Evolutionary conservation across 35 echinoderm and acorn worm species (phyloP).

Genomic region (Apostichopus parvimensis): DNA sequence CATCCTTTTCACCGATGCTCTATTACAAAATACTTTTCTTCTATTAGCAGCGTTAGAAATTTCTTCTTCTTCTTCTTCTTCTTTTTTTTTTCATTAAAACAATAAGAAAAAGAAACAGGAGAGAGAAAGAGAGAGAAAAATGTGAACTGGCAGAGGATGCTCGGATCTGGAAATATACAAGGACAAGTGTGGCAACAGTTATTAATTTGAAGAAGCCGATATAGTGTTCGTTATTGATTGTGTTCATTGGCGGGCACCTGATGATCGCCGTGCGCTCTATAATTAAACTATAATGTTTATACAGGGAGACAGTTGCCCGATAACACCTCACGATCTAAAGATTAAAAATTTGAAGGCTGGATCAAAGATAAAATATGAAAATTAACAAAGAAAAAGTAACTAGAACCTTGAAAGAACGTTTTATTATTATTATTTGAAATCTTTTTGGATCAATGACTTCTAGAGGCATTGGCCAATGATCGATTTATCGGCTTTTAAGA

Average conservation of each 20-base stretch:
- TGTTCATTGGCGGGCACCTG: constrained; percentile 3
- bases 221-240: background rate
- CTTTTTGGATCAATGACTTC: background rate
- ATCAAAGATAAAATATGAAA: background rate
- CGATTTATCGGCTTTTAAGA: no score
- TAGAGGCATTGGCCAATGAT: background rate
- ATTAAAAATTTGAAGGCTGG: constrained; percentile 2
- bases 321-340: constrained; percentile 12
- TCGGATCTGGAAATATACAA: constrained; percentile 1
- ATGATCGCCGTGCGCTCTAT: background rate
- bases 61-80: background rate
- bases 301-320: constrained; percentile 36
- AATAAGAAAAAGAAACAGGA: background rate
- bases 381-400: background rate
- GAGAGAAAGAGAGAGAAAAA: background rate
- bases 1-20: background rate
- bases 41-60: background rate
- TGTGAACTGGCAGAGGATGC: background rate
- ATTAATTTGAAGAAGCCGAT: constrained; percentile 23
- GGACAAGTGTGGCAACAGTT: constrained; percentile 36
- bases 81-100: no score
- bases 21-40: background rate
- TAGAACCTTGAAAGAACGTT: background rate
- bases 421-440: background rate
- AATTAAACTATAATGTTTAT: constrained; percentile 44